Conservation (phyloP, 1,140 invertebrate species). For the Heliconius congener region DNA sequence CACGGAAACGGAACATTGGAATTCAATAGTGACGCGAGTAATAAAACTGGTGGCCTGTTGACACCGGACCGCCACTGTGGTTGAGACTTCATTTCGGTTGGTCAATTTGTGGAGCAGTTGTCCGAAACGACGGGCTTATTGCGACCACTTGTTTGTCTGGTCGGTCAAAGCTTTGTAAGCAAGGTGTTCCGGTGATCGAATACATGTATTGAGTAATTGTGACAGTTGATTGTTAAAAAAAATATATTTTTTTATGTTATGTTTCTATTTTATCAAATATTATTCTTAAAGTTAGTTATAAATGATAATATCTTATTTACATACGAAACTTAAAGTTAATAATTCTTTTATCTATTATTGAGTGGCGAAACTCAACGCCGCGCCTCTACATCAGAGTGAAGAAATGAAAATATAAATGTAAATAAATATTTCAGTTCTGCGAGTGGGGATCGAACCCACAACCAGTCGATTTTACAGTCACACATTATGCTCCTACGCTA, state of each 20-base stretch:
- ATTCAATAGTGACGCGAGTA: constrained; percentile 69
- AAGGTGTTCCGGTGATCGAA: constrained; percentile 47
- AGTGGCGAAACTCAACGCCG: no score
- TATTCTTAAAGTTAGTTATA: neutral
- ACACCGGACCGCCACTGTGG: constrained; percentile 51
- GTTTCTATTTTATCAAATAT: neutral
- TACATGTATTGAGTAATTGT: constrained; percentile 52
- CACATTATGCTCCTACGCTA: accelerated
- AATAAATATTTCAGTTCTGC: no score
- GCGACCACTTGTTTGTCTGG: constrained; percentile 68
- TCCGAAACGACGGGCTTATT: constrained; percentile 72
- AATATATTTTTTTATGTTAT: neutral
- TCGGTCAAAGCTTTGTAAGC: constrained; percentile 69
- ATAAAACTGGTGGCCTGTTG: constrained; percentile 72
- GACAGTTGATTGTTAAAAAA: neutral
- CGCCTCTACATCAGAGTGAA: no score
- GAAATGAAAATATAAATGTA: no score
- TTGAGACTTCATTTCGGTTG: constrained; percentile 74
- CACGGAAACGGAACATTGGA: constrained; percentile 59
- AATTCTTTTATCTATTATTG: no score
- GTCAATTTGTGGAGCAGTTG: constrained; percentile 74
- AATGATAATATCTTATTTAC: neutral
- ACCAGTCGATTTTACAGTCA: no score
- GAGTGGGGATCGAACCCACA: no score
- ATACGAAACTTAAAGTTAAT: no score